phyloP scores from a whole-genome alignment of 2,797 vertebrate genomes.

The Parauchenoglanis punctatus region DNA sequence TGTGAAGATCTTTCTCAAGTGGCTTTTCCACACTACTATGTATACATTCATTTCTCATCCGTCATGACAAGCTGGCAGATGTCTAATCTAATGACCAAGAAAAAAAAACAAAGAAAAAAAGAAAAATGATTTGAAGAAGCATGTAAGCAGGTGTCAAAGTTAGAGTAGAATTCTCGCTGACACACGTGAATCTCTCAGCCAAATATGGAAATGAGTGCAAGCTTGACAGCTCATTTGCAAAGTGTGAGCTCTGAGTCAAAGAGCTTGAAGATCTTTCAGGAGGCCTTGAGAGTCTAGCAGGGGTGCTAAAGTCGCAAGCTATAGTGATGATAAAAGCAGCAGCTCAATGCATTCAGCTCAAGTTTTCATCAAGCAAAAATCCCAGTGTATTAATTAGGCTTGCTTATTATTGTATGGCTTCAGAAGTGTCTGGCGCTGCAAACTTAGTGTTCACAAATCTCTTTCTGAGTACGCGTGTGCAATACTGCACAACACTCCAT shows the following conservation, averaged over 20 bases:
- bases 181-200: slow-evolving; percentile 58
- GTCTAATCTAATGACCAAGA: slow-evolving; percentile 11
- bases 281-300: slow-evolving; percentile 13
- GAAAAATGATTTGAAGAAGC: slow-evolving; percentile 1
- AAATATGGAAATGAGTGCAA: slow-evolving; percentile 52
- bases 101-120: background rate
- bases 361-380: background rate
- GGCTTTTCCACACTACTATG: background rate
- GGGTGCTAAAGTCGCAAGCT: slow-evolving; percentile 38
- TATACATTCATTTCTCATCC: background rate
- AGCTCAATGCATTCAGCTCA: slow-evolving; percentile 3
- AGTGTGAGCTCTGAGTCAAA: slow-evolving; percentile 34
- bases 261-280: slow-evolving; percentile 38
- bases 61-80: background rate
- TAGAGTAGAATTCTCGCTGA: slow-evolving; percentile 55
- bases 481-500: background rate
- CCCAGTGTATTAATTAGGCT: slow-evolving; percentile 27
- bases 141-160: slow-evolving; percentile 45
- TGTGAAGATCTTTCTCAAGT: background rate
- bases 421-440: slow-evolving; percentile 18
- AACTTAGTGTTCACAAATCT: slow-evolving; percentile 1
- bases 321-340: slow-evolving; percentile 30
- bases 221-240: slow-evolving; percentile 54
- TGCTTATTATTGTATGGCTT: background rate
- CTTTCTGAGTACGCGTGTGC: background rate